These are phyloP conservation scores for Pagetopsis macropterus DNA, from an alignment of 2,797 vertebrate species.

Conservation along the genomic window DNA sequence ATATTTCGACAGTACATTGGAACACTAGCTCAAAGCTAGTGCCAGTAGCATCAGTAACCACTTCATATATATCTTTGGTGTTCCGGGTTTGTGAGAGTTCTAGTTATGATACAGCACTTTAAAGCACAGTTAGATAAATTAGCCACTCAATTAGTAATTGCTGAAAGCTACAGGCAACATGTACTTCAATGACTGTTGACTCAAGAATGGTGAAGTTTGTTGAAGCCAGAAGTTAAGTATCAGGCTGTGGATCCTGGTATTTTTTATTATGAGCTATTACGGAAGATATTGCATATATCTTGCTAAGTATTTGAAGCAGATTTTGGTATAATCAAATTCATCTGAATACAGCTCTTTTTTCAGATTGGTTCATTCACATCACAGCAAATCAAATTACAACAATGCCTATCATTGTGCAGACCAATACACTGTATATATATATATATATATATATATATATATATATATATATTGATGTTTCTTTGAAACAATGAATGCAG, in stretches of 20 bases:
- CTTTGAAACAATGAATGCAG: neutral
- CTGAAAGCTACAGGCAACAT: neutral
- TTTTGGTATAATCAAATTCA: neutral
- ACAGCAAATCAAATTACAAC: conserved; percentile 8
- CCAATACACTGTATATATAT: neutral
- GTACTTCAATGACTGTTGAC: neutral
- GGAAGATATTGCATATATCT: neutral
- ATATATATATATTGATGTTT: conserved; percentile 1
- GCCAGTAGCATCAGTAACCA: neutral
- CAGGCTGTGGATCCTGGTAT: neutral
- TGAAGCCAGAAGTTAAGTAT: conserved; percentile 2
- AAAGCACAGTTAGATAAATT: conserved; percentile 8
- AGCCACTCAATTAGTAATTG: neutral
- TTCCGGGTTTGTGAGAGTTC: neutral
- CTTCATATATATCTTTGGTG: neutral
- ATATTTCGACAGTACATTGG: conserved; percentile 3
- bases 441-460: neutral
- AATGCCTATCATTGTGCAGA: neutral
- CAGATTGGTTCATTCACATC: too few species aligned
- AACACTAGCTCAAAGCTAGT: neutral
- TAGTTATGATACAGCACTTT: conserved; percentile 6
- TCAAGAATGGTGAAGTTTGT: neutral
- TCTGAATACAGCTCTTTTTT: neutral
- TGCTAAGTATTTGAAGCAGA: too few species aligned
- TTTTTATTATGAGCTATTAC: neutral